phyloP scores from a whole-genome alignment of 2,797 vertebrate genomes.

The Hypotaenidia philippensis region DNA sequence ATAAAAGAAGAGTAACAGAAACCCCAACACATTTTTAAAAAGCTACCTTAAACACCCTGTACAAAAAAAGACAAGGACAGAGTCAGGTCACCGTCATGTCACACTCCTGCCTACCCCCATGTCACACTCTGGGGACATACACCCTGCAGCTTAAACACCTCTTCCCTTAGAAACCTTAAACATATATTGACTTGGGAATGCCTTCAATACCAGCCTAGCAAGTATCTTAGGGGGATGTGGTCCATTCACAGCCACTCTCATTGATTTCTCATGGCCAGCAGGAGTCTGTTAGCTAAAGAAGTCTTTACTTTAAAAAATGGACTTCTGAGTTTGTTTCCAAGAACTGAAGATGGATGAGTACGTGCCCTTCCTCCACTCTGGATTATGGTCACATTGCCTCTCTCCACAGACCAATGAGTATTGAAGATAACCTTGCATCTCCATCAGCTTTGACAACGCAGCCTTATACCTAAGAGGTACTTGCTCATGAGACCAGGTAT shows the following conservation, averaged over 20 bases:
- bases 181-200: not conserved
- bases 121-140: not conserved
- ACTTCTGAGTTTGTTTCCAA: not conserved
- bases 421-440: not conserved
- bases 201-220: not conserved
- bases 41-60: not conserved
- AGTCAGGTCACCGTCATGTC: not conserved
- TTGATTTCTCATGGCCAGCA: not conserved
- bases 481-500: rapidly evolving
- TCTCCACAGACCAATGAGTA: not conserved
- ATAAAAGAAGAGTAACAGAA: not conserved
- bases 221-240: not conserved
- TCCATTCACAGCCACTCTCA: not conserved
- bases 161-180: not conserved
- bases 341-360: not conserved
- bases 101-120: not conserved
- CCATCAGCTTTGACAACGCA: not conserved
- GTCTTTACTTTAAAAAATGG: not conserved
- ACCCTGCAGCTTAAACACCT: not conserved
- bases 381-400: not conserved
- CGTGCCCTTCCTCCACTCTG: not conserved
- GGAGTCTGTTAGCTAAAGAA: not conserved
- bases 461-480: not conserved
- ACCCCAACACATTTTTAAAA: rapidly evolving
- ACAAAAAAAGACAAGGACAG: not conserved